Percentiles rank a stretch among this genome's conserved stretches.
phyloP scores from a whole-genome alignment of 2,888 invertebrate species.

The Cephus nigrinus region DNA sequence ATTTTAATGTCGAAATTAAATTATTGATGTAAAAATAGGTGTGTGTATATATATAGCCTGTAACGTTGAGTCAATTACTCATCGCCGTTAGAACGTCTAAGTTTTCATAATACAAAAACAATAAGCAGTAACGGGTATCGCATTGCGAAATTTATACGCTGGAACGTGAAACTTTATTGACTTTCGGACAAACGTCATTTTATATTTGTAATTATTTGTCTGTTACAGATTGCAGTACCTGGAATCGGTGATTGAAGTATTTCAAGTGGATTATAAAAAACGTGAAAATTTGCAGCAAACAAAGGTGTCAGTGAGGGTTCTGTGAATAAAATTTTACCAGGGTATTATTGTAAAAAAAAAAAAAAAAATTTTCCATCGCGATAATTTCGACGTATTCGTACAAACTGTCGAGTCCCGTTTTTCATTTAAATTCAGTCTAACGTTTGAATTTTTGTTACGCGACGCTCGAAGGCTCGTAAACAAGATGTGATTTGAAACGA shows the following conservation, averaged over 20 bases:
- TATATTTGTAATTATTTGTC: neutral
- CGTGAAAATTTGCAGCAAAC: neutral
- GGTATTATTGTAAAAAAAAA: neutral
- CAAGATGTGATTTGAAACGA: constrained; percentile 10
- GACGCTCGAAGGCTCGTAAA: neutral
- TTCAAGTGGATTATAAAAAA: neutral
- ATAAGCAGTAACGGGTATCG: neutral
- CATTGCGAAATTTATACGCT: neutral
- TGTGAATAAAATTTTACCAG: neutral
- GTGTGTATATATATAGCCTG: neutral
- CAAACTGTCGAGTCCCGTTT: neutral
- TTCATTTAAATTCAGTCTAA: neutral
- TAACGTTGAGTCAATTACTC: too few relatives aligned
- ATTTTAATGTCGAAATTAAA: neutral
- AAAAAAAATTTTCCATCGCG: neutral
- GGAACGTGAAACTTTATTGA: neutral
- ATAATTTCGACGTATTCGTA: neutral
- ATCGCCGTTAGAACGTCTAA: neutral
- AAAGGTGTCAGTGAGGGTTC: neutral
- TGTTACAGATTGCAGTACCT: neutral
- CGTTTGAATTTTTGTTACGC: neutral
- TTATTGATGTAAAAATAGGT: neutral
- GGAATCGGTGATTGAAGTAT: neutral
- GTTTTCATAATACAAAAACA: neutral
- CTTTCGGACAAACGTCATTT: neutral